phyloP scores from a whole-genome alignment of 2,888 invertebrate species.

The Drosophila pullipes region DNA sequence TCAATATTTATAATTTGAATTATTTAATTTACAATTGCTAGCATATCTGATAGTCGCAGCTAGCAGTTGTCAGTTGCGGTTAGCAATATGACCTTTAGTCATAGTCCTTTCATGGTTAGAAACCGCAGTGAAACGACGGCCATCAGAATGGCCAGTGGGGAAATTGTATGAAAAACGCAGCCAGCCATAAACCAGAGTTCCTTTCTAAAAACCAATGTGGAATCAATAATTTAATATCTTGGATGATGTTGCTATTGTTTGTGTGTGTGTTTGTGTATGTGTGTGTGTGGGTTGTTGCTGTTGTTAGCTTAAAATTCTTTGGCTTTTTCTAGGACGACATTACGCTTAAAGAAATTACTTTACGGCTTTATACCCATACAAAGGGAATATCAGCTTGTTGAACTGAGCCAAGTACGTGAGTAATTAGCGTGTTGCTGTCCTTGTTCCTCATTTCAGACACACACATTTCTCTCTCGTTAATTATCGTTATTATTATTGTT shows the following conservation, averaged over 20 bases:
- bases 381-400: slow-evolving; percentile 81
- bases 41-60: neutral
- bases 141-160: slow-evolving; percentile 1
- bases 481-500: neutral
- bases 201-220: neutral
- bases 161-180: neutral
- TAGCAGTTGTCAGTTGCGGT: slow-evolving; percentile 6
- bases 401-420: slow-evolving; percentile 82
- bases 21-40: neutral
- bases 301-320: slow-evolving; percentile 35
- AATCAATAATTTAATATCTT: slow-evolving; percentile 12
- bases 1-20: neutral
- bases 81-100: neutral
- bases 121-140: neutral
- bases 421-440: slow-evolving; percentile 52
- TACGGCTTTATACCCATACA: slow-evolving; percentile 83
- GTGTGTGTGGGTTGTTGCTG: neutral
- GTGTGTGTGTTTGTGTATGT: neutral
- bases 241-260: slow-evolving; percentile 5
- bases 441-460: slow-evolving; percentile 9
- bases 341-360: slow-evolving; percentile 82
- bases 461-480: neutral
- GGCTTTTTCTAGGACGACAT: slow-evolving; percentile 78
- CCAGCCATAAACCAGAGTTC: slow-evolving; percentile 1
- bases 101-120: neutral